A percentile compares a stretch with the other conserved stretches of the same genome.
These are phyloP conservation scores for Zelostemma sp. DNA, from an alignment of 1,140 invertebrate species.

Conservation along the genomic window DNA sequence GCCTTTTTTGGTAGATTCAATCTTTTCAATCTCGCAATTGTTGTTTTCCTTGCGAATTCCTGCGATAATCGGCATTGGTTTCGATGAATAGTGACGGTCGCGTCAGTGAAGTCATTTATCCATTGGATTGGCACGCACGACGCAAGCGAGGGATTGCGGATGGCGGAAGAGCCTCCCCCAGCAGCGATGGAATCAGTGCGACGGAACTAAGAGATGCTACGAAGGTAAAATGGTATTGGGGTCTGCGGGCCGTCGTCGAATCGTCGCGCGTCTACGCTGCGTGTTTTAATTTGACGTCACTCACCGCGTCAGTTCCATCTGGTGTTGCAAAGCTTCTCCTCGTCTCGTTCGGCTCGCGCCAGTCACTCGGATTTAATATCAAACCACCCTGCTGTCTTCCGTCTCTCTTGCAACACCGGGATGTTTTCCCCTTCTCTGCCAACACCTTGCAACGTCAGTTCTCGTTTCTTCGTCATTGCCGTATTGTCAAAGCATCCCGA, in stretches of 20 bases:
- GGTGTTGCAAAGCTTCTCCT: constrained; percentile 61
- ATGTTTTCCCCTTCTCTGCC: constrained; percentile 19
- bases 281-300: constrained; percentile 69
- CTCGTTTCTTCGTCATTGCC: constrained; percentile 20
- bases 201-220: constrained; percentile 32
- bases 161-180: constrained; percentile 2
- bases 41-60: no score
- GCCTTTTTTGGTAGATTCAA: no score
- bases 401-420: constrained; percentile 23
- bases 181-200: constrained; percentile 3
- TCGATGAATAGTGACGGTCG: no score
- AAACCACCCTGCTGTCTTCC: constrained; percentile 50
- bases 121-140: background rate
- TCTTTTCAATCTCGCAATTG: no score
- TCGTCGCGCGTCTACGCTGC: constrained; percentile 61
- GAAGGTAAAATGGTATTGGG: constrained; percentile 31
- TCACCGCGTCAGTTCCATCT: constrained; percentile 67
- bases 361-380: constrained; percentile 67
- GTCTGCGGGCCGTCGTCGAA: constrained; percentile 61
- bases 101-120: background rate
- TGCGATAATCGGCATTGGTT: no score
- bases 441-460: constrained; percentile 31
- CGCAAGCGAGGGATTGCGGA: background rate
- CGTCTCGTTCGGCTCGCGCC: constrained; percentile 58
- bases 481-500: constrained; percentile 15